Base-by-base conservation (phyloP, 1,140 invertebrate species). In the Philaenus spumarius region DNA sequence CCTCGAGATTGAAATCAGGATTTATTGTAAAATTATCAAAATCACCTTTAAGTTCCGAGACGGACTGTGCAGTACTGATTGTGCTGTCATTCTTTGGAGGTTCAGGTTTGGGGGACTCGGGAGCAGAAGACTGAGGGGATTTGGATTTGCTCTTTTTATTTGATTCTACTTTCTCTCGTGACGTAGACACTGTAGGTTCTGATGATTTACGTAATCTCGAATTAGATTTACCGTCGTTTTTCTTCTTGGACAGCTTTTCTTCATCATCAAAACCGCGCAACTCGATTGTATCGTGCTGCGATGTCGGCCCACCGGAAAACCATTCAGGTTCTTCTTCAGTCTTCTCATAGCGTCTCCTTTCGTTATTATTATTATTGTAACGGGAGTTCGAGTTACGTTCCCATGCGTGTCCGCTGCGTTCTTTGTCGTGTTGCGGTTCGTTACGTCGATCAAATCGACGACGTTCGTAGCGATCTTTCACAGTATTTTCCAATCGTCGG, bases 221-320 rank as follows among this genome's bases (percentile, higher is more conserved):
- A 30, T 30, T 30, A 30, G 48, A 34, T 34, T 51, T 51, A 15
- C 15, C 30, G 5, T 51, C 30, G 3, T 30, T 24, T 51, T 51
- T 51, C 24, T 26, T 5, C 11, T 26, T 34, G 34, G 40, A 46
- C 12, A 23, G 20, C 40, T 39, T 54, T 14, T 77, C 78, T 17
- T 75, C 79, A 69, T 92, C 89, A 42, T 95, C 91, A 75, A 96
- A 97, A 4, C 93, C 93, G 55, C 85, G 82, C 48, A 96, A 74
- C 71, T 96, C 93, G 58, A 97, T 96, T n/a, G 89, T 93, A 63
- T 96, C 93, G 62, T 86, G 80, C 67, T 94, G 89, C 46, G 90
- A 94, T 50, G 87, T 89, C 26, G 93, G 93, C 34, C 92, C 93
- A 48, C 82, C 86, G 55, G 70, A 71, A 66, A 72, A 75, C 76